These are phyloP conservation scores for Spongilla lacustris DNA, from an alignment of 37 sponge, comb jelly and placozoan genomes.

Conservation along the genomic window DNA sequence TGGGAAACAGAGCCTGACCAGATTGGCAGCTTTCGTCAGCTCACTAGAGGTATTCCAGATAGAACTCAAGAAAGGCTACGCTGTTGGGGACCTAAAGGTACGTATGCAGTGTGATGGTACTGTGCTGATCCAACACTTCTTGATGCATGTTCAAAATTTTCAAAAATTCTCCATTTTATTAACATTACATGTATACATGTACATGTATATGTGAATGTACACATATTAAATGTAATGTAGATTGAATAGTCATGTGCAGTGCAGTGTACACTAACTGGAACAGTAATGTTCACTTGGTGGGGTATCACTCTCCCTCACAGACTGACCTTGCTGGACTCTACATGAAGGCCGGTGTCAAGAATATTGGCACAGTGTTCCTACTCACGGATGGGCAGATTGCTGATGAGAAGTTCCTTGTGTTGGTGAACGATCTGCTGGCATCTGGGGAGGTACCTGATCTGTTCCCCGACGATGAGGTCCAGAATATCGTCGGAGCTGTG, in stretches of 20 bases:
- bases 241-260: too few species aligned
- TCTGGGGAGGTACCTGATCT: constrained; percentile 97
- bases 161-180: too few species aligned
- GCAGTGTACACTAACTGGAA: too few species aligned
- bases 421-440: constrained; percentile 92
- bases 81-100: constrained; percentile 87
- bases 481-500: constrained; percentile 78
- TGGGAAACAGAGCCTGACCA: constrained; percentile 95
- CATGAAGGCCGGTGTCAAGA: constrained; percentile 96
- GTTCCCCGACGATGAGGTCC: constrained; percentile 95
- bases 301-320: constrained; percentile 1
- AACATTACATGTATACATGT: too few species aligned
- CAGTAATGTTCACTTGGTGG: too few species aligned
- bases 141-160: too few species aligned
- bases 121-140: neutral
- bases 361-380: constrained; percentile 93
- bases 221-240: too few species aligned
- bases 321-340: constrained; percentile 91
- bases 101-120: neutral
- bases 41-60: constrained; percentile 97
- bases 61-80: constrained; percentile 96
- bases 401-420: constrained; percentile 94
- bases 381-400: constrained; percentile 97
- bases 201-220: too few species aligned
- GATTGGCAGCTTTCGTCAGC: constrained; percentile 95